Base-by-base conservation (phyloP, 2,888 invertebrate species). In the Napeogenes inachia region DNA sequence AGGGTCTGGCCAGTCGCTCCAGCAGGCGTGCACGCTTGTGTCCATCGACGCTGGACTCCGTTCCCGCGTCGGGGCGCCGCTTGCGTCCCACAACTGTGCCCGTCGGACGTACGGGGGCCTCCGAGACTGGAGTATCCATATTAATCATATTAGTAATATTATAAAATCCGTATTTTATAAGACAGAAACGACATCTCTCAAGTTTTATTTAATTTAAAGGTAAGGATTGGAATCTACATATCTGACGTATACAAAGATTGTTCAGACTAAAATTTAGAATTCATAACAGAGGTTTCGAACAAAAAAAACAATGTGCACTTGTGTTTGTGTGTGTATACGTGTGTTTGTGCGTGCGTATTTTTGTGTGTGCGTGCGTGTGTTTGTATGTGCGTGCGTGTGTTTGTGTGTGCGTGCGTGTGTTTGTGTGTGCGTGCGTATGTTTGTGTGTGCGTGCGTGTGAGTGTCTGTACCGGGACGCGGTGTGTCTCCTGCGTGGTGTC, bases 21-120 rank as follows among this genome's bases (percentile, higher is more conserved):
- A 89, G 70, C 65, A 90, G 80, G 0, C 84, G 73, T 74, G 77
- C 70, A 2, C 89, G 71, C 73, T 89, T 89, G 71, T 68, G 65
- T 57, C 65, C 72, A 68, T 56, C 50, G 3, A 66, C 70, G 38
- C 73, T 75, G 4, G 21, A 56, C 13, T 59, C 76, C 0, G 59
- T 4, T 58, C 70, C 77, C 0, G 56, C 4, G 53, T 82, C 85
- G 0, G 87, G 86, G 65, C 83, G 82, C 21, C 91, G 86, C 70
- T 90, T 91, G 72, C 90, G 85, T 0, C 91, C 90, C 42, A 89
- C 89, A 47, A 90, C 90, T 0, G 89, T 81, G 56, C 84, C 88
- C 0, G 85, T 89, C 0, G 89, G 90, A 0, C 89, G 82, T 4
- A 35, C 30, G 0, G 75, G 63, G 1, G 61, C 66, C 4, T 74